phyloP scores from a whole-genome alignment of 1,140 invertebrate species.

The Drosophila carrolli region DNA sequence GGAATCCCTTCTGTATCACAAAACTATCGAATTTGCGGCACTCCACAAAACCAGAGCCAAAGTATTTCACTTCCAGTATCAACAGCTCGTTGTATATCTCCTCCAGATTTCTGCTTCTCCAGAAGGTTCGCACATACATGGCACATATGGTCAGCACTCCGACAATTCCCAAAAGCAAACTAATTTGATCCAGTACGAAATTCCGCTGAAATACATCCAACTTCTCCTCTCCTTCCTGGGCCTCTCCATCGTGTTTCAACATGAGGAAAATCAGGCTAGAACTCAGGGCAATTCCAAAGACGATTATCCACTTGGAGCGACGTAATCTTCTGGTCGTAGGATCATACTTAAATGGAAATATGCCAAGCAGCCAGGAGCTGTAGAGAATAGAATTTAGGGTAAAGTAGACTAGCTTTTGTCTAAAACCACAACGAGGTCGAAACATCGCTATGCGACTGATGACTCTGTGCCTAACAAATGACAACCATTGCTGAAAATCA shows the following conservation, averaged over 20 bases:
- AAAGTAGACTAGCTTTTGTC: constrained; percentile 27
- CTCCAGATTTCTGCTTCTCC: constrained; percentile 8
- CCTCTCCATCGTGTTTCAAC: background rate
- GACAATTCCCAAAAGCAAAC: background rate
- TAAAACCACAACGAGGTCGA: constrained; percentile 27
- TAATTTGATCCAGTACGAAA: constrained; percentile 17
- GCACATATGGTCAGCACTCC: constrained; percentile 3
- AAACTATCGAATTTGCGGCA: constrained; percentile 9
- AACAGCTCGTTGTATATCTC: constrained; percentile 25
- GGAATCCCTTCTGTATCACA: constrained; percentile 6
- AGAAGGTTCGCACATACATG: constrained; percentile 15
- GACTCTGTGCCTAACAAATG: background rate
- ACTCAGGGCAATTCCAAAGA: constrained; percentile 38
- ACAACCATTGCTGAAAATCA: background rate
- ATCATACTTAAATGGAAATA: constrained; percentile 52
- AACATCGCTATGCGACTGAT: constrained; percentile 30
- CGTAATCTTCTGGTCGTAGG: constrained; percentile 8
- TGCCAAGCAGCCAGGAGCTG: constrained; percentile 43
- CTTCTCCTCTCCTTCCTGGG: background rate
- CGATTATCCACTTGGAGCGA: constrained; percentile 37
- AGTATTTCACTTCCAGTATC: constrained; percentile 2
- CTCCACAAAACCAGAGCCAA: background rate
- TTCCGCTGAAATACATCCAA: constrained; percentile 21
- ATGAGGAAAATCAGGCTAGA: constrained; percentile 9
- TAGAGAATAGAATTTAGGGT: constrained; percentile 32